Base-by-base conservation (phyloP, 2,113 vertebrate genomes). In the Astatoreochromis straeleni region DNA sequence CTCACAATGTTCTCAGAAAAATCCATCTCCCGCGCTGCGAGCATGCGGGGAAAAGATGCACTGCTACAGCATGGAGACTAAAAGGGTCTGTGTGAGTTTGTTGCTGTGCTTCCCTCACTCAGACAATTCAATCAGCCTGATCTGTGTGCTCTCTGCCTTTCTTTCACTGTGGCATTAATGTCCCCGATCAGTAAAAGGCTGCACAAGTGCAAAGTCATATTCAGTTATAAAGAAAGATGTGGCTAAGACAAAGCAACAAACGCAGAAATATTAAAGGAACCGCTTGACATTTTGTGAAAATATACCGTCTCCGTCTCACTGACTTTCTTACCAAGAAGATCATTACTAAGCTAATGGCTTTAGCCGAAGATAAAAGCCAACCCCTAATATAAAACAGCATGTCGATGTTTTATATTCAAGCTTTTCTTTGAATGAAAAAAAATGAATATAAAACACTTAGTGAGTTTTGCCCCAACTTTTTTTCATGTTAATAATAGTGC, bases 1-100 rank as follows among this genome's bases (percentile, higher is more conserved):
- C 85, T 86, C 84, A 90, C 91, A 92, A 92, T 93, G 92, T 88
- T 88, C 90, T 92, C 85, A 91, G 91, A 89, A 89, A 92, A 90
- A 93, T 93, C 93, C 83, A 93, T 93, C 87, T 88, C 85, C 51
- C 4, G 58, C 5, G 6, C 87, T 84, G 85, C 14, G 19, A 84
- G 87, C 88, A 68, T 81, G 83, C 70, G 0, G 87, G 89, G 54
- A 24, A 81, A 86, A 85, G 90, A 91, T 89, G 91, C 90, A 78
- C 55, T 6, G 63, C 84, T 14, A 81, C 82, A 87, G 83, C 80
- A 51, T 26, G 13, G 82, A 83, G 42, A 80, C 85, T 91, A 80
- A 87, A 87, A 83, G 82, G 79, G 19, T 88, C 31, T 49, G 49
- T 5, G 19, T 7, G 54, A 58, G 58, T 49, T 57, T 26, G 85